These are phyloP conservation scores for Odocoileus hemionus DNA, from an alignment of 2,113 vertebrate species.

Conservation along the genomic window DNA sequence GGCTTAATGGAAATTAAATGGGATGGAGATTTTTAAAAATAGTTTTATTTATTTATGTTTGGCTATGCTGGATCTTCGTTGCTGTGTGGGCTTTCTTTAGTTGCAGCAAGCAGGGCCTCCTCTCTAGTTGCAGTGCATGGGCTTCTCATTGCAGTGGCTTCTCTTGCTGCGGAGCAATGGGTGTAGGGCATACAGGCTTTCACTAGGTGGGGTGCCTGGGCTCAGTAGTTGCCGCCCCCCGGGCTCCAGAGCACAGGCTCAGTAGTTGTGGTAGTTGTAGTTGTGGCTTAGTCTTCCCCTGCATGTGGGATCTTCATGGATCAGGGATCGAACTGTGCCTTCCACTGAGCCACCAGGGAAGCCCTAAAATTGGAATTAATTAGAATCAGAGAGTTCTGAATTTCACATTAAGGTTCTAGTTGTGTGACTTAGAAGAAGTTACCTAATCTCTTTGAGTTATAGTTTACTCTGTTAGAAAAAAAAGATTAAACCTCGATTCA, in stretches of 20 bases:
- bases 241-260: neutral
- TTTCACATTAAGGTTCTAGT: neutral
- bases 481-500: neutral
- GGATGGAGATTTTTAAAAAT: neutral
- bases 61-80: neutral
- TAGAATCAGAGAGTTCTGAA: neutral
- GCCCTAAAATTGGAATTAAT: neutral
- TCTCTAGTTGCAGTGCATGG: neutral
- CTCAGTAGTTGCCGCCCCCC: neutral
- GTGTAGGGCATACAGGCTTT: neutral
- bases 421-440: neutral
- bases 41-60: neutral
- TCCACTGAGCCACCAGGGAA: neutral
- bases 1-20: neutral
- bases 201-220: neutral
- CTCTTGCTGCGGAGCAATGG: neutral
- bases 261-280: neutral
- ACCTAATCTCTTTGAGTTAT: neutral
- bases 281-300: neutral
- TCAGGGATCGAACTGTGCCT: neutral
- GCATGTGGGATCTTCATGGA: neutral
- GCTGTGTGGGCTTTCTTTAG: neutral
- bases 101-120: neutral
- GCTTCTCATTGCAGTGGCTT: neutral
- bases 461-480: neutral